Evolutionary conservation across 2,888 invertebrate genomes (phyloP).

Genomic region (Brenthis hecate): DNA sequence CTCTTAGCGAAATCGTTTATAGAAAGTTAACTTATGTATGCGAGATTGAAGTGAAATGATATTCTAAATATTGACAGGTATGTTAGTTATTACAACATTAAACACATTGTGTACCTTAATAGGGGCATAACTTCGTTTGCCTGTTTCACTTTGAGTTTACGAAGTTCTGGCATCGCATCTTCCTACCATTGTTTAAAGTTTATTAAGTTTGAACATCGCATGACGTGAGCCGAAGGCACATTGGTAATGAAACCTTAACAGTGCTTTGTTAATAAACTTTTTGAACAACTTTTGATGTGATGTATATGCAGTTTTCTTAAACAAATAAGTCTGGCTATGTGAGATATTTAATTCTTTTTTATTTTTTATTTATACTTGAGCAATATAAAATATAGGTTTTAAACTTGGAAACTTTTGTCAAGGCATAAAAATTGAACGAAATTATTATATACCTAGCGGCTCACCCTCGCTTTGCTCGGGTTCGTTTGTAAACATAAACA

Average conservation of each 20-base stretch:
- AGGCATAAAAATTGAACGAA: too few species aligned
- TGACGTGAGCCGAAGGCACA: constrained; percentile 68
- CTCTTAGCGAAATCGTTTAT: too few species aligned
- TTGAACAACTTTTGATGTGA: constrained; percentile 11
- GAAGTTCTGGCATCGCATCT: constrained; percentile 78
- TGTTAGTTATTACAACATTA: constrained; percentile 63
- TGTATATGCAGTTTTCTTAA: not conserved
- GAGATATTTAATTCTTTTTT: not conserved
- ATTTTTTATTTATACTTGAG: not conserved
- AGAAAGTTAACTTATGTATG: too few species aligned
- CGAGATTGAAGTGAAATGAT: constrained; percentile 4
- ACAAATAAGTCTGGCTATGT: not conserved
- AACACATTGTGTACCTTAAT: constrained; percentile 70
- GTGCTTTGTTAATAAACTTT: constrained; percentile 29
- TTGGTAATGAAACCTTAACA: constrained; percentile 51
- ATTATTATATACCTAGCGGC: too few species aligned
- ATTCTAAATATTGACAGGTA: constrained; percentile 29
- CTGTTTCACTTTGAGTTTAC: constrained; percentile 67
- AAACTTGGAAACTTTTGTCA: too few species aligned
- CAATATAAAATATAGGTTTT: too few species aligned
- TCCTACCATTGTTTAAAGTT: constrained; percentile 77
- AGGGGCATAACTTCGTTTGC: constrained; percentile 64
- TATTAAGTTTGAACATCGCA: constrained; percentile 76
- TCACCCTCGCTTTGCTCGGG: too few species aligned
- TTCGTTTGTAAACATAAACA: too few species aligned